Evolutionary conservation across 2,113 vertebrate species (phyloP).

Genomic region (Laticauda laticaudata): DNA sequence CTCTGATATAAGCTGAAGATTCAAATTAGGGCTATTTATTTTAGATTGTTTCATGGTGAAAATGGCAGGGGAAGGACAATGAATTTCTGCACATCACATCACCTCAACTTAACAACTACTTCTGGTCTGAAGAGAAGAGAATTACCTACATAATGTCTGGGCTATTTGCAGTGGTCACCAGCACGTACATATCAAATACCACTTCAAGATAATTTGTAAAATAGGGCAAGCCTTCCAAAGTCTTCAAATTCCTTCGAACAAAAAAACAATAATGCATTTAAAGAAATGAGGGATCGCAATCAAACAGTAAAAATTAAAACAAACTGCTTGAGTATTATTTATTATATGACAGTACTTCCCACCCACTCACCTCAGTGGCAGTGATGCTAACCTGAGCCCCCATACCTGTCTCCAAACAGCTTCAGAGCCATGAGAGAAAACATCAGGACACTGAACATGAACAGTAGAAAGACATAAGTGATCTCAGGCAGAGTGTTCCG

Average conservation of each 20-base stretch:
- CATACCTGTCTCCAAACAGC: slow-evolving; percentile 85
- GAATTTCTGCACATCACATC: background rate
- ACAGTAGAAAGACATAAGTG: slow-evolving; percentile 86
- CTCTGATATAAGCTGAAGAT: background rate
- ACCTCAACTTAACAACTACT: background rate
- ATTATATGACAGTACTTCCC: background rate
- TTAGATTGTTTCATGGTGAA: background rate
- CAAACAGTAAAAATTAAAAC: background rate
- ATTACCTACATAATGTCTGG: slow-evolving; percentile 87
- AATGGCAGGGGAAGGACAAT: background rate
- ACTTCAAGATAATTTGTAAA: slow-evolving; percentile 86
- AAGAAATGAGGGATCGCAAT: background rate
- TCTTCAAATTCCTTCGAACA: slow-evolving; percentile 76
- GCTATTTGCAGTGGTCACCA: slow-evolving; percentile 92
- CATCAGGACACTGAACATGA: slow-evolving; percentile 89
- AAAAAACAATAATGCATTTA: slow-evolving; percentile 8
- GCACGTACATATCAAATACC: slow-evolving; percentile 88
- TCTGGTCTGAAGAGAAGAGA: background rate
- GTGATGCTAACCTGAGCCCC: background rate
- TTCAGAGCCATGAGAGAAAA: slow-evolving; percentile 95
- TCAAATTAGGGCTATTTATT: background rate
- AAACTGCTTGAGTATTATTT: background rate
- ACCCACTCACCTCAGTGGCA: background rate
- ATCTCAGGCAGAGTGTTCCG: slow-evolving; percentile 89
- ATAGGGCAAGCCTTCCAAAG: slow-evolving; percentile 78